Percentiles rank a stretch among this genome's conserved stretches.
Conservation (phyloP, 1,140 invertebrate species). For the Drosophila punjabiensis region DNA sequence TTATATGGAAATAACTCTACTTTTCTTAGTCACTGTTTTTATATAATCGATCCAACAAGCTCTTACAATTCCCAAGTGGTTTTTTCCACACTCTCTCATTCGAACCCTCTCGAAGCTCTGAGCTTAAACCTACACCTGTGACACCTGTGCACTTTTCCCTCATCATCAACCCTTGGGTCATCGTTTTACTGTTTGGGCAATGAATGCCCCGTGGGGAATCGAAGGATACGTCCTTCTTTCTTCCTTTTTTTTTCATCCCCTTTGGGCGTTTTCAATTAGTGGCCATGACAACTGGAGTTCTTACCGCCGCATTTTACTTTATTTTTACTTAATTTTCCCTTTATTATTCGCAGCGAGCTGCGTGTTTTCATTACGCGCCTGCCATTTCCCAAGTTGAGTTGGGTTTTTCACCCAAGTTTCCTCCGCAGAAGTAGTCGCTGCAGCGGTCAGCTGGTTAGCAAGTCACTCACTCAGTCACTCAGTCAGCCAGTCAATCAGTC, state of each 20-base stretch:
- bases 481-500: slow-evolving; percentile 5
- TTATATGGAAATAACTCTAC: no score
- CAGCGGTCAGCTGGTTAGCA: slow-evolving; percentile 44
- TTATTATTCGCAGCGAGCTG: slow-evolving; percentile 20
- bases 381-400: slow-evolving; percentile 28
- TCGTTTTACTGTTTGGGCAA: background rate
- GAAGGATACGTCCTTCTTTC: background rate
- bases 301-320: slow-evolving; percentile 29
- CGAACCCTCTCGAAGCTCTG: background rate
- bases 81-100: background rate
- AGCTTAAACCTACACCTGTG: background rate
- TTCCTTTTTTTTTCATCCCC: slow-evolving; percentile 37
- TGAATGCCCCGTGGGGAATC: slow-evolving; percentile 5
- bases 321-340: slow-evolving; percentile 29
- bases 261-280: slow-evolving; percentile 69
- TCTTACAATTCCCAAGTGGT: background rate
- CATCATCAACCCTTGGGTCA: slow-evolving; percentile 18
- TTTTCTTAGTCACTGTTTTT: background rate
- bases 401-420: slow-evolving; percentile 10
- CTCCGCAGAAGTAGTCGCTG: slow-evolving; percentile 11
- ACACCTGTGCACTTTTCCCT: slow-evolving; percentile 15
- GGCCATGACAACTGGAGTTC: slow-evolving; percentile 72
- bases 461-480: slow-evolving; percentile 30
- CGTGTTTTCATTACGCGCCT: slow-evolving; percentile 15
- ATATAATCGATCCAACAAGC: background rate